Base-by-base conservation (phyloP, 2,888 invertebrate genomes). In the Pterobdella sp. region DNA sequence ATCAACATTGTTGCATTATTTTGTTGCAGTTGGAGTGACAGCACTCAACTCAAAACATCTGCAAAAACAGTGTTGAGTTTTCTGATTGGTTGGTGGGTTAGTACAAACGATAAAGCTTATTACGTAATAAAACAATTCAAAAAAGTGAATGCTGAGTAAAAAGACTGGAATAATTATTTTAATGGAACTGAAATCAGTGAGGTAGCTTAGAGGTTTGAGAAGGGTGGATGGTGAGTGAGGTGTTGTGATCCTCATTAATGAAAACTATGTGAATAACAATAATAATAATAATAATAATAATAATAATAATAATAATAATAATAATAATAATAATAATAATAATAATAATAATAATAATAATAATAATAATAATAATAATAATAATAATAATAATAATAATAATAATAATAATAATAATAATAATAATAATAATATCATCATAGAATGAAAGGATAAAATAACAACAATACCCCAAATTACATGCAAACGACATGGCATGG, bases 211-310 rank as follows among this genome's bases (percentile, higher is more conserved):
- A n/a, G n/a, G n/a, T n/a, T n/a, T n/a, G n/a, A n/a, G n/a, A n/a
- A n/a, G n/a, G n/a, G n/a, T n/a, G n/a, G n/a, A n/a, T n/a, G n/a
- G n/a, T n/a, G n/a, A n/a, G n/a, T n/a, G n/a, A n/a, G n/a, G n/a
- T n/a, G n/a, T n/a, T 52, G 52, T 52, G 22, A 52, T 22, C 52
- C 52, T 52, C 52, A 63, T 14, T 63, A 63, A 63, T 63, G n/a
- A 63, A 14, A 63, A 63, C n/a, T 14, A 63, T 63, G n/a, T 14
- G 7, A 63, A 63, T 63, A 63, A 63, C n/a, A 63, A 63, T 63
- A 63, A 63, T 63, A 63, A 63, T 63, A 63, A 63, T 63, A 63
- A 63, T 63, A 63, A 63, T 63, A 63, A 63, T 63, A 63, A 63
- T 63, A 63, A 63, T 63, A 63, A 63, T 63, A 63, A 63, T 63